Percentiles rank a stretch among this genome's conserved stretches.
These are phyloP conservation scores for Seriola quinqueradiata DNA, from an alignment of 2,113 vertebrate species.

Conservation along the genomic window DNA sequence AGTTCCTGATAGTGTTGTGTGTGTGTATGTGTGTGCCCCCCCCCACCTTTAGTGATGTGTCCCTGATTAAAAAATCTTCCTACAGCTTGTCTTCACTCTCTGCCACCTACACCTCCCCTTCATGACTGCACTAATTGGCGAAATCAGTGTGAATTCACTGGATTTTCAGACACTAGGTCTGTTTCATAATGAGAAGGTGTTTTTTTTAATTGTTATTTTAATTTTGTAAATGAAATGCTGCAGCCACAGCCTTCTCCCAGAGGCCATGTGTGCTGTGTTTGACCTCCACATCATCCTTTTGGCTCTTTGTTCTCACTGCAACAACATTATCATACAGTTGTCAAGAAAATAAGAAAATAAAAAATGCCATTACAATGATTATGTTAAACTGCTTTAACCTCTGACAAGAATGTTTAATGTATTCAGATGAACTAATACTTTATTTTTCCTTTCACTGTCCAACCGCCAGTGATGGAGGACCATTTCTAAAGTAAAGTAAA, in stretches of 20 bases:
- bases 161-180: slow-evolving; percentile 2
- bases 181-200: slow-evolving; percentile 19
- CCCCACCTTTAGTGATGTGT: slow-evolving; percentile 21
- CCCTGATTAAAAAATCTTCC: slow-evolving; percentile 33
- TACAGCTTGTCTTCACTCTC: slow-evolving; percentile 33
- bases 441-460: not conserved
- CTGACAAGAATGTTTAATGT: not conserved
- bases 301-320: not conserved
- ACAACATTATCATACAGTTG: not conserved
- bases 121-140: slow-evolving; percentile 53
- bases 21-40: no score
- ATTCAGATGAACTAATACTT: no score
- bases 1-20: not conserved
- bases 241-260: not conserved
- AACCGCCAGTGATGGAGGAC: not conserved
- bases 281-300: slow-evolving; percentile 11
- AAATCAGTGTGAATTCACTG: slow-evolving; percentile 42
- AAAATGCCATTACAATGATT: not conserved
- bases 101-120: slow-evolving; percentile 50
- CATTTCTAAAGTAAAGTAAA: not conserved
- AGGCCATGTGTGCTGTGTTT: slow-evolving; percentile 4
- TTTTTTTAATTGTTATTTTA: no score
- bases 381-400: not conserved
- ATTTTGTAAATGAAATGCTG: not conserved
- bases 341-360: not conserved